A percentile compares a stretch with the other conserved stretches of the same genome.
Evolutionary conservation across 2,797 vertebrate species (phyloP).

Genomic region (Mus spretus): DNA sequence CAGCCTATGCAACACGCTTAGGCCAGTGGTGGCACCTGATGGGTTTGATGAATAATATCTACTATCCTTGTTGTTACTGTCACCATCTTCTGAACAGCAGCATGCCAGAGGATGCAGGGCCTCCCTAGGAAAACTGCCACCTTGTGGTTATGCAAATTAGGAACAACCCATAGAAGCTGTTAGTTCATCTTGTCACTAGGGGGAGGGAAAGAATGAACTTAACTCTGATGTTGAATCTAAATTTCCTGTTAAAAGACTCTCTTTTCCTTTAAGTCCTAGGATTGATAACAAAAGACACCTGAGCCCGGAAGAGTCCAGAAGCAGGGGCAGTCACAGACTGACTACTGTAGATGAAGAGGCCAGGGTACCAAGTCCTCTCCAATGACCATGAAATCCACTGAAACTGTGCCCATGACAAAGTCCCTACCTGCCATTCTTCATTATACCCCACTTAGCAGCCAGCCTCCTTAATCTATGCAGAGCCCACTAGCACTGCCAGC

Average conservation of each 20-base stretch:
- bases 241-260: slow-evolving; percentile 13
- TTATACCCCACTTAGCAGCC: neutral
- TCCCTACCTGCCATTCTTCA: fast-evolving
- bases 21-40: fast-evolving
- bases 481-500: fast-evolving
- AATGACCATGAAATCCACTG: fast-evolving
- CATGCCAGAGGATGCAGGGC: neutral
- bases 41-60: neutral
- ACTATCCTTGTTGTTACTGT: neutral
- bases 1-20: neutral
- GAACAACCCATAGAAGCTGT: neutral
- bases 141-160: slow-evolving; percentile 55
- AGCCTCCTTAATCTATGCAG: neutral
- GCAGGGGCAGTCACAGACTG: neutral
- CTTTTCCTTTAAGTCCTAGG: neutral
- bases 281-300: neutral
- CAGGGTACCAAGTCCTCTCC: neutral
- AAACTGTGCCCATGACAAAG: neutral
- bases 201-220: slow-evolving; percentile 11
- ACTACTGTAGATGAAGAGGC: neutral
- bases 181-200: slow-evolving; percentile 38
- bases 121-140: slow-evolving; percentile 14
- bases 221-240: neutral
- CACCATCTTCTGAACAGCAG: neutral
- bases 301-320: neutral